phyloP scores from a whole-genome alignment of 2,113 vertebrate species.

The Procavia capensis region DNA sequence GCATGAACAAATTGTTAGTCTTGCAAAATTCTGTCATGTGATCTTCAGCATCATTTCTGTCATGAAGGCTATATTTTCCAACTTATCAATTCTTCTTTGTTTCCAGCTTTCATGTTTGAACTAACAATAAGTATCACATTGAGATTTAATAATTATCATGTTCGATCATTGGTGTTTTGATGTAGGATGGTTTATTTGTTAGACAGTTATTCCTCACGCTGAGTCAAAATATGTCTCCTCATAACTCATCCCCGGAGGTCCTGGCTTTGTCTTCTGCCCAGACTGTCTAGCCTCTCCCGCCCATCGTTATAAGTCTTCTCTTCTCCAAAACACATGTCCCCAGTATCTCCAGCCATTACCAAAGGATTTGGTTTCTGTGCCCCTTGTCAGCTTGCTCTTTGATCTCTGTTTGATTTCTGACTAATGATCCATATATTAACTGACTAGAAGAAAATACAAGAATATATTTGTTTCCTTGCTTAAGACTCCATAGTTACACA shows the following conservation, averaged over 20 bases:
- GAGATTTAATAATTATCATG: too few species aligned
- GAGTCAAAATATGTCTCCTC: constrained; percentile 12
- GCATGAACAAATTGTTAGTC: too few species aligned
- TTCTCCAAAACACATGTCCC: not conserved
- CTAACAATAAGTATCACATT: too few species aligned
- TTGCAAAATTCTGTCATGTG: too few species aligned
- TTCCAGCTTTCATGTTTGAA: too few species aligned
- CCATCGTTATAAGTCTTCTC: not conserved
- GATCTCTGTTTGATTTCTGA: constrained; percentile 31
- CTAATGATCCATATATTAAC: not conserved
- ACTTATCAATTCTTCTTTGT: too few species aligned
- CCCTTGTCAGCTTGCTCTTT: not conserved
- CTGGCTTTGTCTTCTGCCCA: not conserved
- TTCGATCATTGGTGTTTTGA: not conserved
- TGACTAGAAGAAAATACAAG: constrained; percentile 18
- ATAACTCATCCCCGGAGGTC: not conserved
- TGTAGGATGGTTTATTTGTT: not conserved
- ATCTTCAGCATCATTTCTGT: too few species aligned
- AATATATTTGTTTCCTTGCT: not conserved
- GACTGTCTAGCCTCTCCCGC: not conserved
- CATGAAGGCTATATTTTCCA: too few species aligned
- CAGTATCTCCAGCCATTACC: not conserved
- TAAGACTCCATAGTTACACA: not conserved
- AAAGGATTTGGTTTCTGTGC: not conserved
- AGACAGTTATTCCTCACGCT: not conserved